Evolutionary conservation across 2,888 invertebrate genomes (phyloP).

Genomic region (Altica lythri): DNA sequence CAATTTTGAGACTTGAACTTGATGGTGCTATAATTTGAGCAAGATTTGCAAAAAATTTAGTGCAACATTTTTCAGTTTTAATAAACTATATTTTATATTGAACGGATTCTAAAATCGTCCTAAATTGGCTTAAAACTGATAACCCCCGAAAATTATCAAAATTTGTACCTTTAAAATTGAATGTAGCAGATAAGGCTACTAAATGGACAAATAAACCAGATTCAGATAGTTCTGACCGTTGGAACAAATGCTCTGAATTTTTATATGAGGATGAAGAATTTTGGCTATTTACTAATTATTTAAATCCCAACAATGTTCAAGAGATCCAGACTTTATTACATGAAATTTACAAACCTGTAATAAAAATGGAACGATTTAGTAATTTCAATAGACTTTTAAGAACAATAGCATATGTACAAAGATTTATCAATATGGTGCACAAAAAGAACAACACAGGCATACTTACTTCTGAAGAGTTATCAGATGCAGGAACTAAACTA

Average conservation of each 20-base stretch:
- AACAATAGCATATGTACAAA: no score
- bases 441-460: no score
- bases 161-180: slow-evolving; percentile 36
- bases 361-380: no score
- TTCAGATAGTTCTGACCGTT: background rate
- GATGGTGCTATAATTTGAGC: slow-evolving; percentile 35
- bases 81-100: slow-evolving; percentile 33
- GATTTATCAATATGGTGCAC: no score
- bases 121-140: slow-evolving; percentile 39
- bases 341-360: no score
- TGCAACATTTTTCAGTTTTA: slow-evolving; percentile 26
- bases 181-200: slow-evolving; percentile 39
- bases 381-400: background rate
- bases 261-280: background rate
- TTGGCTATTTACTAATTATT: background rate
- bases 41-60: slow-evolving; percentile 25
- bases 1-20: slow-evolving; percentile 38
- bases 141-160: slow-evolving; percentile 38
- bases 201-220: slow-evolving; percentile 18
- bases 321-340: no score
- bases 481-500: no score
- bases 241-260: slow-evolving; percentile 12
- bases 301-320: no score
- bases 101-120: slow-evolving; percentile 42
- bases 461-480: no score